Base-by-base conservation (phyloP, 1,140 invertebrate genomes). In the Cataglyphis hispanica region DNA sequence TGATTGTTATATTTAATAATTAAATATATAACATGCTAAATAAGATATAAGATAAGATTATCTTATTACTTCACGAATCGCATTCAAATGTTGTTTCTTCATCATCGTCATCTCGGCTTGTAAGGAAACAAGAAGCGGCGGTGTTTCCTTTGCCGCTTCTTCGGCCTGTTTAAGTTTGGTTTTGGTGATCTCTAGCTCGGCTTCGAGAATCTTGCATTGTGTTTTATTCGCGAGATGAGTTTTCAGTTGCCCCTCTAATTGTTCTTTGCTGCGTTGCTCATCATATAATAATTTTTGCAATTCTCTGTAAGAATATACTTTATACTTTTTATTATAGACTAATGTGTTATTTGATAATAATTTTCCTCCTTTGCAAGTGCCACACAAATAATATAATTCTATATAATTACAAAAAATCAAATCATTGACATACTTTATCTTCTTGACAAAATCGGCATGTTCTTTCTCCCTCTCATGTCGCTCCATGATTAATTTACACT, bases 391-490 rank as follows among this genome's bases (percentile, higher is more conserved):
- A 13, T 19, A 60, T 40, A 77, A 72, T 27, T 69, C 63, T 6
- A 56, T 27, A 72, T n/a, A 70, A 40, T 56, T 63, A 56, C 7
- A 13, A 25, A 40, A 53, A 40, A 27, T 22, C 16, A 11, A 34
- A 10, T 25, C 13, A 50, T 11, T 58, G 37, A 80, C 37, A 56
- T 93, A 96, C 95, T 95, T 95, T 61, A 96, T 95, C 96, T 97
- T 97, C 7, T 97, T 95, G 64, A 96, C 95, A 95, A 98, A 96
- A 92, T 98, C 97, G 77, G 96, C 96, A 81, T 97, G 97, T 92
- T 98, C 97, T 90, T 97, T 97, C 92, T 98, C 97, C 78, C 97
- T 95, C 87, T 98, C 97, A 89, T 97, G 96, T 56, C 97, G 96
- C 91, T 98, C 97, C 89, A 97, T 96, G 8, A 96, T 96, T 89